Evolutionary conservation across 2,888 invertebrate species (phyloP), one percentile per base, ranked within the genome.

Genomic region (Hetaerina titia): DNA sequence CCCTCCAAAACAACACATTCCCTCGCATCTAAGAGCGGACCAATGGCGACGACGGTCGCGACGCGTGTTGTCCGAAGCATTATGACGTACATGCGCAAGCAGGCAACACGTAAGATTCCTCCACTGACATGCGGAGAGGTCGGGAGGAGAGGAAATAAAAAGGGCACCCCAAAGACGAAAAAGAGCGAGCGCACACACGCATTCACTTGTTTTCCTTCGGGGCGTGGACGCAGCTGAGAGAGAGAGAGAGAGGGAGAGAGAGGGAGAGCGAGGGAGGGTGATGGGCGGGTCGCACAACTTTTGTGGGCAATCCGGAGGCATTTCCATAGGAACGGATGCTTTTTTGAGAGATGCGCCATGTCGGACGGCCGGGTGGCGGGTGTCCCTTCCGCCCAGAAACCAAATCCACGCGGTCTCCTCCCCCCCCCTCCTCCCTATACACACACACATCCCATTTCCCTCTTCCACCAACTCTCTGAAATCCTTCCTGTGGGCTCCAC

Each of bases 371-470:
- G 64, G 64, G 64, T 64, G 64, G 17, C 45, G 31, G 31, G 64
- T 64, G 63, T 56, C 69, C 69, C 92, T 69, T 92, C 92, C 92
- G 92, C 92, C 69, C 92, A 64, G 92, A 92, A 92, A 92, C 92
- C 92, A 92, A 74, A 92, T 92, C 92, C 92, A 63, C 63, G 63
- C 45, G 25, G 25, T 17, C 87, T 31, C 25, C 17, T 60, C 60
- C 60, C n/a, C 15, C 57, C 89, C 58, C 57, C 60, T 9, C 58
- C 57, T 11, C 90, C 63, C 90, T 74, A 57, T 57, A 89, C 45
- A 56, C 69, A 92, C 92, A 56, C 69, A 69, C 69, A 74, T 31
- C 56, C 31, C 63, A 69, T 56, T 56, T 31, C 90, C 63, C 25
- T 63, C 90, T 25, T 45, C 63, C 69, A 6, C 8, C 92, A 60